A percentile compares a stretch with the other conserved stretches of the same genome.
Evolutionary conservation across 64 coral and sea anemone genomes (phyloP).

Genomic region (Dendronephthya gigantea): DNA sequence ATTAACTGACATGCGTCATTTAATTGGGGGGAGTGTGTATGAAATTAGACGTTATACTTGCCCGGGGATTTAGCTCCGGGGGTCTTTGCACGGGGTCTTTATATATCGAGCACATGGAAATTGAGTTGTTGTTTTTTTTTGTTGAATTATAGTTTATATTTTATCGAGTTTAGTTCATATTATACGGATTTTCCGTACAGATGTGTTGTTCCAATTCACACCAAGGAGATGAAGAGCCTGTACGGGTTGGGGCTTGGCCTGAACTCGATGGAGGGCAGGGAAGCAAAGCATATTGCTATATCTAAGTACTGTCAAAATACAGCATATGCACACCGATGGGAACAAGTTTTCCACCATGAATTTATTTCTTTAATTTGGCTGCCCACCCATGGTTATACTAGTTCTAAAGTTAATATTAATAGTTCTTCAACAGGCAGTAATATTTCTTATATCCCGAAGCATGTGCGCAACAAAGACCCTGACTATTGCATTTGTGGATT

Average conservation of each 20-base stretch:
- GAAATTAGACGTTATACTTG: no score
- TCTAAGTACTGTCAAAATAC: constrained; percentile 30
- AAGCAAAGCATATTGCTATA: not conserved
- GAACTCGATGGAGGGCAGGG: constrained; percentile 33
- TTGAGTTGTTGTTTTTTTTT: no score
- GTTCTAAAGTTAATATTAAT: not conserved
- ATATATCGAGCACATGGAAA: no score
- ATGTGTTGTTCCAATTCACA: constrained; percentile 18
- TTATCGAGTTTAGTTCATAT: no score
- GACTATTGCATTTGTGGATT: not conserved
- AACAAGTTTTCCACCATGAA: constrained; percentile 34
- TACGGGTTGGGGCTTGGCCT: not conserved
- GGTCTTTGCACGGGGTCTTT: no score
- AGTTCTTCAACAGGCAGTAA: not conserved
- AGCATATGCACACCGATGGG: constrained; percentile 15
- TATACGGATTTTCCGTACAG: no score
- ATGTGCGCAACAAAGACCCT: not conserved
- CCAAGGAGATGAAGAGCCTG: not conserved
- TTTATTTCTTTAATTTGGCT: not conserved
- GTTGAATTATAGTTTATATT: no score
- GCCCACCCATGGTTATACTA: constrained; percentile 10
- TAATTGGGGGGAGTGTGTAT: no score
- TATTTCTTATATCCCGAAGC: not conserved
- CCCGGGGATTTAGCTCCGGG: no score
- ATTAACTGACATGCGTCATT: no score